Evolutionary conservation across 2,888 invertebrate species (phyloP), one percentile per base, ranked within the genome.

Genomic region (Andricus quercusramuli): DNA sequence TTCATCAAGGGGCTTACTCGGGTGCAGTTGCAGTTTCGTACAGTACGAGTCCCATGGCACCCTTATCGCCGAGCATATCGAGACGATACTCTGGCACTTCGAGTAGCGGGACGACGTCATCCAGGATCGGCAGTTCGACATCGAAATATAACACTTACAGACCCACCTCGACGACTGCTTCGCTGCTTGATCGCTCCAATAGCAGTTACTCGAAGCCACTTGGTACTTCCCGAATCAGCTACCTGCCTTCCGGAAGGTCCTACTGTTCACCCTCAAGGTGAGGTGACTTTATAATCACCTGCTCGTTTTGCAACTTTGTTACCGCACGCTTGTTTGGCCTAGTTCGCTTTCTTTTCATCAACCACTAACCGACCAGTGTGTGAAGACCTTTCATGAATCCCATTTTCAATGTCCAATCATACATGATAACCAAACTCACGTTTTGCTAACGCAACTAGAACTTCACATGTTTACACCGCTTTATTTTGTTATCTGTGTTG

Each of bases 21-120:
- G 92, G 91, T 82, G 89, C 91, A 85, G 91, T 92, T 78, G 91
- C 92, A 84, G 90, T 92, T 20, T 87, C 88, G 66, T 92, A 90
- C 85, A 91, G 89, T 83, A 86, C 88, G 78, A 91, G 86, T 78
- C 85, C 90, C 80, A 92, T 92, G 91, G 89, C 91, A 77, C 89
- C 92, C 25, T 86, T 91, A 51, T 91, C 91, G 80, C 91, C 92
- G 25, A 90, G 84, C 82, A 80, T 84, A 9, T 68, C 83, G 15
- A 88, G 90, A 65, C 88, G 91, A 80, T 90, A 87, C 79, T 88
- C 89, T 83, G 89, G 88, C 74, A 86, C 85, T 79, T 85, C 87
- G 76, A 9, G 9, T 37, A 85, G 85, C 79, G 79, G 82, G 79
- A 86, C 85, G 78, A 85, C 86, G 80, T 83, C 87, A 37, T 88